These are phyloP conservation scores for Gryon sp. DNA, from an alignment of 1,140 invertebrate genomes.

Conservation along the genomic window DNA sequence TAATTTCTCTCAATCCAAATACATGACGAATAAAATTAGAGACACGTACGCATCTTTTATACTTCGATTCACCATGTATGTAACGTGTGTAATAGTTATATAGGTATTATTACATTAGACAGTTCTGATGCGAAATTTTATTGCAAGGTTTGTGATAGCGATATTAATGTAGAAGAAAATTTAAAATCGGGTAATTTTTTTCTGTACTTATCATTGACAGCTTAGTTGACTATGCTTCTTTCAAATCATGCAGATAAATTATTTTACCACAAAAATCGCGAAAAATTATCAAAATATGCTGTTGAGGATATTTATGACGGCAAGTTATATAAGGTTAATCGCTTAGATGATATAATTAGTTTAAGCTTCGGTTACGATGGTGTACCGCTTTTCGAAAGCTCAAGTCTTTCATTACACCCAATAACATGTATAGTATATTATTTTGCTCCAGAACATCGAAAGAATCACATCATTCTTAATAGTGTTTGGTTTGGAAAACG, in stretches of 20 bases:
- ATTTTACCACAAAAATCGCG: conserved; percentile 5
- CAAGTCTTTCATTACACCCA: too few species aligned
- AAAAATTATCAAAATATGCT: conserved; percentile 8
- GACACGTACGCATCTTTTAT: conserved; percentile 1
- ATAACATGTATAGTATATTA: too few species aligned
- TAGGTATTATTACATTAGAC: too few species aligned
- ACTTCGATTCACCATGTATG: background rate
- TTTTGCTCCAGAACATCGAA: too few species aligned
- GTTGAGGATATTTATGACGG: conserved; percentile 8
- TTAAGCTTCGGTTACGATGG: too few species aligned
- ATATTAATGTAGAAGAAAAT: conserved; percentile 13
- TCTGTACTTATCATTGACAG: conserved; percentile 9
- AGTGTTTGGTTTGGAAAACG: too few species aligned
- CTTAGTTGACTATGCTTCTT: conserved; percentile 9
- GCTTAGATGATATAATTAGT: too few species aligned
- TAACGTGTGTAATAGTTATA: too few species aligned
- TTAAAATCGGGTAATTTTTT: conserved; percentile 11
- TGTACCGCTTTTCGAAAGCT: too few species aligned
- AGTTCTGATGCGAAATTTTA: too few species aligned
- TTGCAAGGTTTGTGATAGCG: background rate
- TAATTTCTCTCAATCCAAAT: background rate
- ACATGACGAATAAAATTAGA: conserved; percentile 4
- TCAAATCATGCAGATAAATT: conserved; percentile 6
- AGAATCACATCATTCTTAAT: too few species aligned
- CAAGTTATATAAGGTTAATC: background rate